Conservation (phyloP, 1,140 invertebrate genomes). For the Orius laevigatus region DNA sequence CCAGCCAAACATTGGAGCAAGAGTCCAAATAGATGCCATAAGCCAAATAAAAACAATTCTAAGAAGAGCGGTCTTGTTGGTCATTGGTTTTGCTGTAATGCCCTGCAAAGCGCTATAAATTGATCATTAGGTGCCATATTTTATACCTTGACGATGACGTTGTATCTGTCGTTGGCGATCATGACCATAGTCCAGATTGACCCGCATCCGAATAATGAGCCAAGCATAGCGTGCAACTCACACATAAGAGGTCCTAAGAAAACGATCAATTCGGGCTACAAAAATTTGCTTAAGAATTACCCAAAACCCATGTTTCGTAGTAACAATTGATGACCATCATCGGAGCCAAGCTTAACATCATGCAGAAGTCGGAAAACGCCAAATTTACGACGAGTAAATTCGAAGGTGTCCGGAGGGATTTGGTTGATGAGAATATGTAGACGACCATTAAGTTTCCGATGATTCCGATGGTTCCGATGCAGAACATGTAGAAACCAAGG, state of each 20-base stretch:
- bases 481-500: conserved; percentile 54
- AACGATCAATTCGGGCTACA: conserved; percentile 10
- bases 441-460: conserved; percentile 70
- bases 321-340: conserved; percentile 76
- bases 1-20: conserved; percentile 63
- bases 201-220: conserved; percentile 59
- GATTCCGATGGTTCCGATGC: conserved; percentile 52
- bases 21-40: conserved; percentile 46
- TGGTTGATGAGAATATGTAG: conserved; percentile 65
- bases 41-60: conserved; percentile 53
- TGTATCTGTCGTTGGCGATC: conserved; percentile 68
- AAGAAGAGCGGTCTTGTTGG: conserved; percentile 45
- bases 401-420: conserved; percentile 60
- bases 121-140: neutral
- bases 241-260: conserved; percentile 59
- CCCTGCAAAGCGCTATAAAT: conserved; percentile 29
- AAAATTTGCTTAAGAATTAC: conserved; percentile 27
- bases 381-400: conserved; percentile 73
- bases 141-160: conserved; percentile 59
- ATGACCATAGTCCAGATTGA: conserved; percentile 73
- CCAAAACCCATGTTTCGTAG: conserved; percentile 71
- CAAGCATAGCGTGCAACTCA: conserved; percentile 60
- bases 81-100: conserved; percentile 50
- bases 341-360: conserved; percentile 71
- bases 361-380: conserved; percentile 72